Base-by-base conservation (phyloP, 1,140 invertebrate genomes). In the Sitobion miscanthi region DNA sequence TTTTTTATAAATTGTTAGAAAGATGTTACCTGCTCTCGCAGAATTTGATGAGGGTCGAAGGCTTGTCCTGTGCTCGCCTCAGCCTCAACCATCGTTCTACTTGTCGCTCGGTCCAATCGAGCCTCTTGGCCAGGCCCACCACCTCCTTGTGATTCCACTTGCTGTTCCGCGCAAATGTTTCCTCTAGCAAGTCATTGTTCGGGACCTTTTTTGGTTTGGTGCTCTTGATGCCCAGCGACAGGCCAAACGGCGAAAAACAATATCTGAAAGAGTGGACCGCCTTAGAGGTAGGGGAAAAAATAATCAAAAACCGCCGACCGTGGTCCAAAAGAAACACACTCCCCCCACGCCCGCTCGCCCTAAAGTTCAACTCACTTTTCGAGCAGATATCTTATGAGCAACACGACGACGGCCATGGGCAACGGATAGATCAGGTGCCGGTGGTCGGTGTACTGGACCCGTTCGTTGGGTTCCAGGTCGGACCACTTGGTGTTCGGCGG, bases 51-150 rank as follows among this genome's bases (percentile, higher is more conserved):
- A 99, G 95, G 20, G 97, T 98, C 23, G 97, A 98, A 1, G 98
- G 98, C 95, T 97, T 98, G 94, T 98, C 98, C 95, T 98, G 97
- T 87, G 96, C 96, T 93, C 97, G 96, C 82, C 98, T 96, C 45
- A 97, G 96, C 92, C 98, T 96, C 95, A 98, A 96, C 98, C 98
- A 99, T 93, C 98, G 96, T 95, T 99, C 98, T 91, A 99, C 97
- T 95, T 98, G 97, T 91, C 98, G 96, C 95, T 98, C 98, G n/a
- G 96, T 96, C 96, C 97, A 97, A 95, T 99, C 98, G 93, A 98
- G 95, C 95, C 98, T 97, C 95, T 99, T 99, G 30, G 98, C 96
- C 94, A 98, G 95, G 17, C 96, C 96, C 94, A 96, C 96, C 94
- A 98, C 96, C 97, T 97, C 96, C 95, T 97, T 97, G 95, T 97